Evolutionary conservation across 2,888 invertebrate species (phyloP).

Genomic region (Branchipolynoe longqiensis): DNA sequence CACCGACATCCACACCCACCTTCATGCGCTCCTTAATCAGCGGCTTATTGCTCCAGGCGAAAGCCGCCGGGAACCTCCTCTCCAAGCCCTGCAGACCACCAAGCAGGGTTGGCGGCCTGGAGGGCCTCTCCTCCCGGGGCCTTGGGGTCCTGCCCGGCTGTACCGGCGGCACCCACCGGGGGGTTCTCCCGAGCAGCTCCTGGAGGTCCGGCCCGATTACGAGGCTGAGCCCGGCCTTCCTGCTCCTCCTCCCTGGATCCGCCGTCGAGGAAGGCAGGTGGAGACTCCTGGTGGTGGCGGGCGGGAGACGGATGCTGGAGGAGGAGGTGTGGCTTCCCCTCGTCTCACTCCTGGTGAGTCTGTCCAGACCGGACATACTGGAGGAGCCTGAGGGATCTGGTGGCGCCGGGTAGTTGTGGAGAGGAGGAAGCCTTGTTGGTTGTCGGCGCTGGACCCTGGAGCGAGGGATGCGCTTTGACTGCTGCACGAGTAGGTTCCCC

Average conservation of each 20-base stretch:
- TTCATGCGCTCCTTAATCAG: slow-evolving; percentile 25
- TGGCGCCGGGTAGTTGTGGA: slow-evolving; percentile 12
- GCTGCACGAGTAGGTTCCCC: not conserved
- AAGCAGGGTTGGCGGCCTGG: not conserved
- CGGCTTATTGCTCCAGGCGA: slow-evolving; percentile 31
- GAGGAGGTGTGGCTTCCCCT: not conserved
- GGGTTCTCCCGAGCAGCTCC: not conserved
- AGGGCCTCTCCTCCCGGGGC: not conserved
- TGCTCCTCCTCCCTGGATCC: too few species aligned
- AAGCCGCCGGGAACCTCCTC: not conserved
- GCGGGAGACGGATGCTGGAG: not conserved
- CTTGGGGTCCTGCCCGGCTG: not conserved
- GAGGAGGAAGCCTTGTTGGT: slow-evolving; percentile 7
- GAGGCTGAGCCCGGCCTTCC: too few species aligned
- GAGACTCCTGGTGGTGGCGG: slow-evolving; percentile 19
- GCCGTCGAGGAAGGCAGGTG: too few species aligned
- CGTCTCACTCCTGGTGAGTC: slow-evolving; percentile 11
- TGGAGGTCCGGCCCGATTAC: slow-evolving; percentile 29
- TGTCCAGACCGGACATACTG: not conserved
- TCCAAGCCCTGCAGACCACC: not conserved
- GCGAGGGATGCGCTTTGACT: slow-evolving; percentile 22
- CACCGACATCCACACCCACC: too few species aligned
- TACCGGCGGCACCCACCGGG: too few species aligned
- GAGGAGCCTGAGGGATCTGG: not conserved
- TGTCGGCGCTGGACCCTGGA: not conserved